Base-by-base conservation (phyloP, 2,888 invertebrate genomes). In the Caenorhabditis sp. region DNA sequence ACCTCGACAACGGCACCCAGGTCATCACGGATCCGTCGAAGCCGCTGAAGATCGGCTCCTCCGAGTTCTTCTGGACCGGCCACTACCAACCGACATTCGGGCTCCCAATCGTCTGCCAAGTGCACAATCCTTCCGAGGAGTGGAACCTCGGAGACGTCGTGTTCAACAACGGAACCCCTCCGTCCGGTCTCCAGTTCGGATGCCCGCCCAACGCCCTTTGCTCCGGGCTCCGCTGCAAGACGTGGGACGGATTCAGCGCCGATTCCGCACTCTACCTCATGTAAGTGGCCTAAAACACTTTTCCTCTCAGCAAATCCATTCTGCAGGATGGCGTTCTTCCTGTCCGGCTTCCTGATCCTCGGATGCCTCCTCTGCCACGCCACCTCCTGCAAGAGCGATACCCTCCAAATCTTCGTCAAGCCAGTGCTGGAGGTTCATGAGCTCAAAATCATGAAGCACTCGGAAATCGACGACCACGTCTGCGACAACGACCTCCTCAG, bases 41-140 rank as follows among this genome's bases (percentile, higher is more conserved):
- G 9, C 56, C 66, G 11, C n/a, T 66, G 43, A 68, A 59, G 41
- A 41, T 52, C 17, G 61, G 55, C 20, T 32, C 37, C n/a, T 15
- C 2, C 7, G 55, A 53, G 24, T 53, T 26, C 61, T 71, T 30
- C 30, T 71, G 70, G 70, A 43, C 17, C 1, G 41, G 68, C 1
- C 11, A 50, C 17, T 55, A 37, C 24, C 17, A 22, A 2, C 27
- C 26, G 2, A 15, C 27, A 2, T 7, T 52, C 8, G 45, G 30
- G 1, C 26, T 24, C 5, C 61, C 70, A 1, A 15, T 71, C 9
- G 11, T 46, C 13, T 71, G 70, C 41, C 15, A 32, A 1, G 27
- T 61, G 1, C n/a, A 27, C 0, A 9, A 27, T 7, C 13, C 26
- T 11, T 53, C 70, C 2, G 15, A 45, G 7, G 37, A 24, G 2